Evolutionary conservation across 2,888 invertebrate species (phyloP).

Genomic region (Stenichneumon culpator): DNA sequence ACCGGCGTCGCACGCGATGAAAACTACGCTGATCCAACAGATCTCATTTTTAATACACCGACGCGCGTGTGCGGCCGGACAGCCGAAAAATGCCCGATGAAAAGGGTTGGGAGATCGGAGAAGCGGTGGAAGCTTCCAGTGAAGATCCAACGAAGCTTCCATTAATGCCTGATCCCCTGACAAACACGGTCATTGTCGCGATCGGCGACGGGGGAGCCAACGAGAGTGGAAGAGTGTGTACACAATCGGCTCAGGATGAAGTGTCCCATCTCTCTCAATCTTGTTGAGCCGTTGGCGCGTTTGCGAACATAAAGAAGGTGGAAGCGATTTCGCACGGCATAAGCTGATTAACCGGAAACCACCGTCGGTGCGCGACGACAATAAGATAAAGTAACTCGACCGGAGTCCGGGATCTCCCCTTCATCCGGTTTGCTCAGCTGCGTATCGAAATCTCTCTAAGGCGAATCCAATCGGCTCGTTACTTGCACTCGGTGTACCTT

Average conservation of each 20-base stretch:
- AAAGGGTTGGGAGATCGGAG: constrained; percentile 37
- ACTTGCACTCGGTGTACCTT: constrained; percentile 19
- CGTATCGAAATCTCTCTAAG: constrained; percentile 35
- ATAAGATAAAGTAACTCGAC: constrained; percentile 47
- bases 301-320: constrained; percentile 53
- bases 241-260: constrained; percentile 70
- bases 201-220: constrained; percentile 63
- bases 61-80: constrained; percentile 17
- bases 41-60: constrained; percentile 23
- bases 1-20: constrained; percentile 49
- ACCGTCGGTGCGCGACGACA: constrained; percentile 70
- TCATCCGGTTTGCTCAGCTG: constrained; percentile 73
- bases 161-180: constrained; percentile 69
- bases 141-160: constrained; percentile 52
- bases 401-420: constrained; percentile 25
- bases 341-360: constrained; percentile 80
- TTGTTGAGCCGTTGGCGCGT: background rate
- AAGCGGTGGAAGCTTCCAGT: constrained; percentile 45
- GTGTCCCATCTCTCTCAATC: constrained; percentile 42
- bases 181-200: constrained; percentile 73
- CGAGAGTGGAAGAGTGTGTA: constrained; percentile 29
- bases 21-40: constrained; percentile 52
- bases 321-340: constrained; percentile 73
- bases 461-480: constrained; percentile 47
- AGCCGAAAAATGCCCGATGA: background rate